Conservation (phyloP, 2,797 vertebrate species). For the Poecile montanus region DNA sequence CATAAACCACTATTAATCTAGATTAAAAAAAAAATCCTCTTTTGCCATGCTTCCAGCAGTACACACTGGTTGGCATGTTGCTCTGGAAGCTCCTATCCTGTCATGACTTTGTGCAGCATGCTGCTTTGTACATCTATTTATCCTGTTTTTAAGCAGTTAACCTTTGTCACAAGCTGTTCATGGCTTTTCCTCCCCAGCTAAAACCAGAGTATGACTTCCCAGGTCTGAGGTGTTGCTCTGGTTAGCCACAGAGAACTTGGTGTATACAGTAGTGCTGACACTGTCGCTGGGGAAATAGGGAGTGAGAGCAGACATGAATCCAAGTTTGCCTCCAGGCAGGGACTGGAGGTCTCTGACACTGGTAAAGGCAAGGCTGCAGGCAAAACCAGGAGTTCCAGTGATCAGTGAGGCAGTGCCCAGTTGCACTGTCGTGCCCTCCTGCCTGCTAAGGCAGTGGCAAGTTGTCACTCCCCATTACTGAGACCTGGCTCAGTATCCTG, state of each 20-base stretch:
- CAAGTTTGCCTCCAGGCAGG: not conserved
- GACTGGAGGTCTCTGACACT: not conserved
- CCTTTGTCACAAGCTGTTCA: not conserved
- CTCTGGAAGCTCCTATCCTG: not conserved
- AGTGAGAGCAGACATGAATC: not conserved
- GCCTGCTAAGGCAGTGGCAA: not conserved
- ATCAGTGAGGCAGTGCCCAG: not conserved
- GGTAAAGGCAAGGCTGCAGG: not conserved
- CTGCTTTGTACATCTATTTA: not conserved
- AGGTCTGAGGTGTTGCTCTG: not conserved
- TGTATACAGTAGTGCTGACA: rapidly evolving
- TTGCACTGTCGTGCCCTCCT: rapidly evolving
- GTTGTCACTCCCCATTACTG: not conserved
- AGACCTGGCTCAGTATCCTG: not conserved
- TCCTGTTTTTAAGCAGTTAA: not conserved
- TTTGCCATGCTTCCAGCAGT: not conserved
- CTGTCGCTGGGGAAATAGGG: not conserved
- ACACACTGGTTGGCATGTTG: not conserved
- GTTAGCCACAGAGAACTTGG: not conserved
- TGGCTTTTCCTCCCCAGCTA: not conserved
- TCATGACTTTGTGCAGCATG: not conserved
- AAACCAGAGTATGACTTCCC: not conserved
- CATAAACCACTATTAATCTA: not conserved
- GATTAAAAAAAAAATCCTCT: not conserved
- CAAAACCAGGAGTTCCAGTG: not conserved